Evolutionary conservation across 2,113 vertebrate genomes (phyloP), one percentile per base, ranked within the genome.

Genomic region (Apodemus speciosus): DNA sequence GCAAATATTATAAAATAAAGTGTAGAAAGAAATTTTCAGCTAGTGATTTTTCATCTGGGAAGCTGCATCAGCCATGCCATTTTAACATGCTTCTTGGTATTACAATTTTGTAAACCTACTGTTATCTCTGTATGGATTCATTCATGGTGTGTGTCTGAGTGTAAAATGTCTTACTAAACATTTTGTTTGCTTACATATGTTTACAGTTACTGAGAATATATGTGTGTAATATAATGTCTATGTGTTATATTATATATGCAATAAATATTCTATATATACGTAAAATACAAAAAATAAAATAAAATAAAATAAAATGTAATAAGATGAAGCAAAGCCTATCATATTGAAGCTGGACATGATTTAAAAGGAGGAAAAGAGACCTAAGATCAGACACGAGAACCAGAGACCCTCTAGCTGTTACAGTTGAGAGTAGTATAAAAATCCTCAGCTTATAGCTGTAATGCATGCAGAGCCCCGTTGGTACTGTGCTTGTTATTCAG

Each of bases 181-280:
- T 40, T 68, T 40, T 23, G 2, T 43, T 90, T 83, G 2, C 43
- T 76, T 90, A 23, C 49, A 90, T 15, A 23, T 30, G 23, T 81
- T 88, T 83, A 30, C 21, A 62, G 53, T 95, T 87, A 91, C 40
- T 91, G 75, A 77, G 46, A 77, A 51, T 32, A 76, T 51, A 9
- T 35, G 8, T 51, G 15, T 46, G 0, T 49, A 46, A 49, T 51
- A 77, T 76, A 18, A 16, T 43, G 62, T 68, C 88, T 32, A 2
- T 46, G 43, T 16, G 72, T n/a, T n/a, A n/a, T n/a, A n/a, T 15
- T 46, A 32, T 32, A 66, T 66, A 66, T 13, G 62, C 62, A 66
- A 66, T 66, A 66, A 30, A 66, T 66, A 60, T 25, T 60, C 21
- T 66, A 14, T 66, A 14, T 13, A 64, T 32, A 11, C 13, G 15